Evolutionary conservation across 2,113 vertebrate species (phyloP).

Genomic region (Oncorhynchus kisutch): DNA sequence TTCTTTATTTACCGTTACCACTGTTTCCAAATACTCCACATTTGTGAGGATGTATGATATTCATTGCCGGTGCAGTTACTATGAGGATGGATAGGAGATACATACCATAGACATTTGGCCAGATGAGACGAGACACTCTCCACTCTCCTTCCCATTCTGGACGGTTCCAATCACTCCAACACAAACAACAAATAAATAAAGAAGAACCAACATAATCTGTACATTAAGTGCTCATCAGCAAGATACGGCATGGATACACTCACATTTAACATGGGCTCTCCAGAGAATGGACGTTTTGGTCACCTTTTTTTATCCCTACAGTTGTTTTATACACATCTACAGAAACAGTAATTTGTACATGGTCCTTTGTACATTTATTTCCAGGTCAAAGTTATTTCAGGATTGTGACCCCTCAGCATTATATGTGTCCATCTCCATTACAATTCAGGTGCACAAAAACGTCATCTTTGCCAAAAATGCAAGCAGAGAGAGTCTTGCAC

Average conservation of each 20-base stretch:
- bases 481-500: constrained; percentile 75
- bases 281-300: constrained; percentile 53
- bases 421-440: constrained; percentile 31
- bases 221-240: constrained; percentile 74
- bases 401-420: constrained; percentile 26
- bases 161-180: constrained; percentile 50
- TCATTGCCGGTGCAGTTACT: too few relatives aligned
- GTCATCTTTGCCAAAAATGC: constrained; percentile 74
- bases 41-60: too few relatives aligned
- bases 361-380: constrained; percentile 42
- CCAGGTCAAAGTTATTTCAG: constrained; percentile 25
- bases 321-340: constrained; percentile 63
- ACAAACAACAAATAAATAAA: constrained; percentile 53
- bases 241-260: constrained; percentile 69
- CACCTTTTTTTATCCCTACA: constrained; percentile 60
- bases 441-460: constrained; percentile 57
- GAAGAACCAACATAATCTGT: constrained; percentile 63
- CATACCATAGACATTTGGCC: constrained; percentile 48
- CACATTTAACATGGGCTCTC: constrained; percentile 69
- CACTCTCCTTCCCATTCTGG: constrained; percentile 28
- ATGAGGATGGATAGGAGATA: too few relatives aligned
- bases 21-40: too few relatives aligned
- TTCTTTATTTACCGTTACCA: too few relatives aligned
- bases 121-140: background rate
- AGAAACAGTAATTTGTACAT: constrained; percentile 49